These are phyloP conservation scores for Psittacus erithacus DNA, from an alignment of 2,113 vertebrate species.

Conservation along the genomic window DNA sequence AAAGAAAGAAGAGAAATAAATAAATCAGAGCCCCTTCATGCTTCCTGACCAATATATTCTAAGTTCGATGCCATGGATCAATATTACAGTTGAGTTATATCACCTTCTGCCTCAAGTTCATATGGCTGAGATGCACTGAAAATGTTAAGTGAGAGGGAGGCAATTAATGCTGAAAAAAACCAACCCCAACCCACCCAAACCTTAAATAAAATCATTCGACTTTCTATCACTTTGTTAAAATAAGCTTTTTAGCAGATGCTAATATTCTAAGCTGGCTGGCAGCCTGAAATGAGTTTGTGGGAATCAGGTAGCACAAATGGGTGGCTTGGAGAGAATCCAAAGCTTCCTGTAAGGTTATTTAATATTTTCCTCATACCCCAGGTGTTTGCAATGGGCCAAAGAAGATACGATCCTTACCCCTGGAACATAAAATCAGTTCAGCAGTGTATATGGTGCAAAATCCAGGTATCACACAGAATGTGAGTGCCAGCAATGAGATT, in stretches of 20 bases:
- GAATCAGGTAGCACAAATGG: conserved; percentile 19
- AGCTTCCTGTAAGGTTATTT: background rate
- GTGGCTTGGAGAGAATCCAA: background rate
- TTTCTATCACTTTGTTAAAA: conserved; percentile 16
- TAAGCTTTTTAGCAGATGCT: conserved; percentile 23
- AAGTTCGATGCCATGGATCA: background rate
- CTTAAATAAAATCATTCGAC: conserved; percentile 13
- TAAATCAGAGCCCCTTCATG: background rate
- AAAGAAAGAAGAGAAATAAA: background rate
- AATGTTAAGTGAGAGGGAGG: background rate
- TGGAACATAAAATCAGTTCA: background rate
- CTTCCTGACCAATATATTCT: background rate
- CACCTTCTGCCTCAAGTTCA: background rate
- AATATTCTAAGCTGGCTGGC: conserved; percentile 10
- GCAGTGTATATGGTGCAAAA: background rate
- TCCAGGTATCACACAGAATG: background rate
- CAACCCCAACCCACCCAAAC: background rate
- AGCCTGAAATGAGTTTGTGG: background rate
- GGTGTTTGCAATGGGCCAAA: background rate
- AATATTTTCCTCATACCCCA: background rate
- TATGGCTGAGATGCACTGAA: background rate
- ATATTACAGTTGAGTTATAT: background rate
- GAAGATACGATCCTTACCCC: background rate
- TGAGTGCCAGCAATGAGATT: background rate
- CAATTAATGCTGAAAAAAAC: background rate